Evolutionary conservation across 2,888 invertebrate genomes (phyloP), one percentile per base, ranked within the genome.

Genomic region (Harmothoe impar): DNA sequence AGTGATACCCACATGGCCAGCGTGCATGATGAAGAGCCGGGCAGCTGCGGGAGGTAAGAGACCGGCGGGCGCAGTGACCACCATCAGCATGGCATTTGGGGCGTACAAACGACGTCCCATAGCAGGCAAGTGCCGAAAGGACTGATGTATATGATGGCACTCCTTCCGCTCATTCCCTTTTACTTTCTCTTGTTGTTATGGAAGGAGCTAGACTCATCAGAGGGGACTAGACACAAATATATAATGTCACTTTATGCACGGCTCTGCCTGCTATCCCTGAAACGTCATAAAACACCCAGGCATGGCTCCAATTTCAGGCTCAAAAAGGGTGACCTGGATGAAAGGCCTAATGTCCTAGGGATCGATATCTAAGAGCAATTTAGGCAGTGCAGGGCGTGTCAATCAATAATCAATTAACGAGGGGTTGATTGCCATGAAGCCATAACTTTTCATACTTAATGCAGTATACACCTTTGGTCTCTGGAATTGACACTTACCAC

Each of bases 381-480:
- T 72, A 29, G 31, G 72, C 31, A 29, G 72, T 29, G 29, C 72
- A 29, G n/a, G 25, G n/a, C 72, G 29, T 29, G 72, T 29, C 72
- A 72, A 72, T 72, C 72, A 72, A 72, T 72, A 72, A 72, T 72
- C 72, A 72, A 72, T 72, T 72, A 72, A 72, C 72, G 72, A 72
- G 29, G 15, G 25, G 72, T 25, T 72, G 72, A 72, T 72, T 72
- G 25, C 72, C 72, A 62, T 72, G 31, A 29, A 29, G 72, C 29
- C n/a, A 72, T 72, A 72, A 72, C 72, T 72, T 72, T 72, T 29
- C 72, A 72, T 72, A 72, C 72, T 72, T 29, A 72, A 72, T 72
- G 72, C 17, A 25, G 72, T 29, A 29, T 29, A 25, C 29, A 15
- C 72, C 15, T 72, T 29, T 29, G 23, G 62, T 62, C n/a, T 15